Evolutionary conservation across 2,797 vertebrate genomes (phyloP), one percentile per base, ranked within the genome.

Genomic region (Triplophysa yarkandensis): DNA sequence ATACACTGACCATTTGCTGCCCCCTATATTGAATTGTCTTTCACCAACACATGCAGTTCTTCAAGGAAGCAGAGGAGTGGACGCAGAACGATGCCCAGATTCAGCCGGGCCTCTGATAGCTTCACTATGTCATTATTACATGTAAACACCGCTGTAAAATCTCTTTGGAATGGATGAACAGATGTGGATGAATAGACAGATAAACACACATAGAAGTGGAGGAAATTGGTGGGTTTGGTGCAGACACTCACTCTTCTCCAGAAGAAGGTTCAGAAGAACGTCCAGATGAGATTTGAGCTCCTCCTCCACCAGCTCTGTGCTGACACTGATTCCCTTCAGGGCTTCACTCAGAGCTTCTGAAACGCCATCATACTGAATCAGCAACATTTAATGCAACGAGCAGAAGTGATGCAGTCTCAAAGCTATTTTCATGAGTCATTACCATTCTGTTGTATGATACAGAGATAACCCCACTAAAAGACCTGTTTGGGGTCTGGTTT

Each of bases 221-320:
- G 14, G 4, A 4, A 58, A 54, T 65, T 66, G 27, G 30, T 57
- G 9, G 16, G 41, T 54, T 71, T 30, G 60, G 34, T 54, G 43
- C 32, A 70, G 23, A 74, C 2, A 17, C 92, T 91, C 75, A 93
- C 92, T 88, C 81, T 92, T 93, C 23, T 91, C 89, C 74, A 92
- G 82, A 32, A 92, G 86, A 3, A 78, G 71, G 32, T 83, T 68
- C 71, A 93, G 83, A 60, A 93, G 68, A 13, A 82, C 87, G 70
- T 93, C 91, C 71, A 93, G 63, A 82, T 92, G 89, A 80, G 89
- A 89, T 74, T 88, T 83, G 36, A 92, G 86, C 75, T 93, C 91
- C 44, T 93, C 91, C 11, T 92, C 91, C 6, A 86, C 85, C 67
- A 92, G 83, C 75, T 92, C 91, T 17, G 89, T 91, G 8, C 88